Evolutionary conservation across 2,113 vertebrate genomes (phyloP).

Genomic region (Apteryx mantelli): DNA sequence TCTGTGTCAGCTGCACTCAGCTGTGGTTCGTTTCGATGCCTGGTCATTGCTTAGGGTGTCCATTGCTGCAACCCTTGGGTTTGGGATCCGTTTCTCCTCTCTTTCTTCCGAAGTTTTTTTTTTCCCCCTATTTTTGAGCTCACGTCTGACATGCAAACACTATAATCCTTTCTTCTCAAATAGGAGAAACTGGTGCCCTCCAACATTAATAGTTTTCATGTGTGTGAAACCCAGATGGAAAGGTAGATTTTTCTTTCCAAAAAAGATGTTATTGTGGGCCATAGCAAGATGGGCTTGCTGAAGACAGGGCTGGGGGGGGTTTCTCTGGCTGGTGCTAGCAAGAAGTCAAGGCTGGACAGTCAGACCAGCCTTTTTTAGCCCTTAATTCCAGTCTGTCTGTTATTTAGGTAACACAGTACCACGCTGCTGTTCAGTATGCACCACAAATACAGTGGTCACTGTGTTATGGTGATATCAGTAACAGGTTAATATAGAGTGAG

Average conservation of each 20-base stretch:
- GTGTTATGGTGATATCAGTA: not conserved
- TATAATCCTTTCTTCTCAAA: not conserved
- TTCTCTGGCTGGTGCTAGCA: not conserved
- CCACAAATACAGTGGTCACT: accelerated
- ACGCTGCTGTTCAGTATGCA: accelerated
- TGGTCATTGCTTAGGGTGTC: accelerated
- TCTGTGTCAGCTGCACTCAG: accelerated
- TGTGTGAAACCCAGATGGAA: not conserved
- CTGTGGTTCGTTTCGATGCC: not conserved
- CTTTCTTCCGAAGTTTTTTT: not conserved
- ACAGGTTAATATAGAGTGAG: accelerated
- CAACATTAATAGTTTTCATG: not conserved
- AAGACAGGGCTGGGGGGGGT: not conserved
- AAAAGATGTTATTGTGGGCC: not conserved
- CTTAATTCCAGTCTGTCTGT: not conserved
- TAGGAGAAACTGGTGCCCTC: not conserved
- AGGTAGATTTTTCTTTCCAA: not conserved
- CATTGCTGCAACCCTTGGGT: not conserved
- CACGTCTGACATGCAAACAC: accelerated
- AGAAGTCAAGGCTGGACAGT: not conserved
- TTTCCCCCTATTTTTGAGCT: not conserved
- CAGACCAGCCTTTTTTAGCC: not conserved
- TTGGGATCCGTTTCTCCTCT: not conserved
- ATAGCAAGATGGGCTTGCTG: not conserved
- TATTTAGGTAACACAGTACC: not conserved